Percentiles rank a stretch among this genome's conserved stretches.
These are phyloP conservation scores for Pseudomyrmex gracilis DNA, from an alignment of 1,140 invertebrate species.

Conservation along the genomic window DNA sequence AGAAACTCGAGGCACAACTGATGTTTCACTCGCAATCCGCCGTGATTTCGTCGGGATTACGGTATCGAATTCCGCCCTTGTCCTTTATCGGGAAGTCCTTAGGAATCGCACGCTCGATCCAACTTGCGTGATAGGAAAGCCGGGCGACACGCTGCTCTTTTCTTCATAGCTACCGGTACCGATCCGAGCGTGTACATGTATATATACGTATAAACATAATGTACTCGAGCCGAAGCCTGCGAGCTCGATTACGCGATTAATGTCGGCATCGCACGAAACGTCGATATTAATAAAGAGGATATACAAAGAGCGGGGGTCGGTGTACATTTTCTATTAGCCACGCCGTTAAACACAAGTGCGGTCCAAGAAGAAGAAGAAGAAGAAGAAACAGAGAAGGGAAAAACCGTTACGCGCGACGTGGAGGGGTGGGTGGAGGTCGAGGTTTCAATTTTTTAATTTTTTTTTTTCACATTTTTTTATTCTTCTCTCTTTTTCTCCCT, in stretches of 20 bases:
- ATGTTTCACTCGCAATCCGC: background rate
- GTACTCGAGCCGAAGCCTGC: conserved; percentile 10
- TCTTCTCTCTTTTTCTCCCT: background rate
- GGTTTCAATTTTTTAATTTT: conserved; percentile 32
- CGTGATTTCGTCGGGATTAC: conserved; percentile 25
- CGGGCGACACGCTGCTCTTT: background rate
- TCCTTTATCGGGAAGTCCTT: conserved; percentile 8
- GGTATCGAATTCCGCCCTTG: conserved; percentile 10
- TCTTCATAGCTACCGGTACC: background rate
- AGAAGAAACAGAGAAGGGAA: background rate
- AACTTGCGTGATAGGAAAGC: conserved; percentile 31
- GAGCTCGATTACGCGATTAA: conserved; percentile 52
- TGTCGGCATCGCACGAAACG: conserved; percentile 34
- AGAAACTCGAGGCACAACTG: background rate
- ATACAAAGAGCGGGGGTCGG: background rate
- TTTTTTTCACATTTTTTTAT: background rate
- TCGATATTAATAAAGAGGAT: conserved; percentile 50
- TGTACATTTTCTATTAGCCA: conserved; percentile 49
- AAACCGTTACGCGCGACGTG: conserved; percentile 37
- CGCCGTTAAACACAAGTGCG: conserved; percentile 17
- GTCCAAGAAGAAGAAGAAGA: background rate
- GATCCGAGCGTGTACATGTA: too few species aligned
- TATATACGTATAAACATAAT: background rate
- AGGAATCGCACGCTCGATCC: conserved; percentile 10
- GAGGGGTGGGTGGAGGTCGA: conserved; percentile 47